Evolutionary conservation across 2,888 invertebrate genomes (phyloP).

Genomic region (Merodon equestris): DNA sequence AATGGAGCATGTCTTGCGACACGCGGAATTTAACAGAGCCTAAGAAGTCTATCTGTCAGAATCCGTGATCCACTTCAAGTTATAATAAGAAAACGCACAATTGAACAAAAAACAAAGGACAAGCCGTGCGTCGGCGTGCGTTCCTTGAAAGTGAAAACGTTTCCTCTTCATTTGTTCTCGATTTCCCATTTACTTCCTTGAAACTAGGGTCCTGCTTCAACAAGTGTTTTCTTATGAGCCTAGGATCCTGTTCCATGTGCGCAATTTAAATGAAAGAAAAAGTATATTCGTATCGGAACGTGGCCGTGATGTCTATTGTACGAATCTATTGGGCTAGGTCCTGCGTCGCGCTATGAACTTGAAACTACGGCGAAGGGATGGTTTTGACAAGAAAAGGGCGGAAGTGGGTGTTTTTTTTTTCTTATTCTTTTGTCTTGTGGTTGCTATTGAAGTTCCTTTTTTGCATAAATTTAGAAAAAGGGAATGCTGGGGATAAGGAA

Average conservation of each 20-base stretch:
- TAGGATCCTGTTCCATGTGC: slow-evolving; percentile 19
- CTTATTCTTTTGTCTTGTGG: slow-evolving; percentile 1
- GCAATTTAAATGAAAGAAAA: slow-evolving; percentile 59
- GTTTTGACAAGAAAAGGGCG: slow-evolving; percentile 58
- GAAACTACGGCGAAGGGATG: slow-evolving; percentile 21
- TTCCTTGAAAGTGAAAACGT: slow-evolving; percentile 67
- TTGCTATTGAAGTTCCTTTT: slow-evolving; percentile 19
- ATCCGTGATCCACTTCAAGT: slow-evolving; percentile 52
- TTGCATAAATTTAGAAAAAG: slow-evolving; percentile 32
- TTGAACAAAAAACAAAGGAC: slow-evolving; percentile 38
- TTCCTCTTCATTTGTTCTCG: slow-evolving; percentile 62
- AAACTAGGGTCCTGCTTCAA: slow-evolving; percentile 36
- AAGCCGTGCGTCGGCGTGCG: slow-evolving; percentile 40
- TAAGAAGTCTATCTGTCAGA: slow-evolving; percentile 15
- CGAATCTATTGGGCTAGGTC: slow-evolving; percentile 58
- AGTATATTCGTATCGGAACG: slow-evolving; percentile 49
- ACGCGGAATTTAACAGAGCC: slow-evolving; percentile 27
- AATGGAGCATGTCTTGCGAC: slow-evolving; percentile 58
- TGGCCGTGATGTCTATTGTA: slow-evolving; percentile 40
- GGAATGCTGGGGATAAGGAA: slow-evolving; percentile 24
- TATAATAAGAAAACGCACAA: slow-evolving; percentile 36
- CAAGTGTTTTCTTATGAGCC: slow-evolving; percentile 49
- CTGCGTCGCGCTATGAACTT: slow-evolving; percentile 39
- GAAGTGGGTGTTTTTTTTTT: slow-evolving; percentile 64
- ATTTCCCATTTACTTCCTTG: slow-evolving; percentile 56